Percentiles rank a stretch among this genome's conserved stretches.
Evolutionary conservation across 2,888 invertebrate species (phyloP).

Genomic region (Orgyia antiqua): DNA sequence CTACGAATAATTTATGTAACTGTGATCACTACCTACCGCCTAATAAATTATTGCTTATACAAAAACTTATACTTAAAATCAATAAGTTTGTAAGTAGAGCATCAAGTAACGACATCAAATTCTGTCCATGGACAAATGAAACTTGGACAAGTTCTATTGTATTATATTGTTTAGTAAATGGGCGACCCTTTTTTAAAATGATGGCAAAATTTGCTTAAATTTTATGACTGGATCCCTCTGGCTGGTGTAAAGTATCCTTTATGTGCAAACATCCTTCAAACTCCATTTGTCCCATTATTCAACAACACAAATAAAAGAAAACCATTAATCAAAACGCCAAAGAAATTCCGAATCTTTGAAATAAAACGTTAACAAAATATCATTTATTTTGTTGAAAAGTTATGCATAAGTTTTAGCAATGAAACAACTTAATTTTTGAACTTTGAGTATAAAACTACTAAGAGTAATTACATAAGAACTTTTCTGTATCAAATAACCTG

Average conservation of each 20-base stretch:
- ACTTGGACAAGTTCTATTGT: conserved; percentile 38
- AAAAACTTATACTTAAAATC: too few relatives aligned
- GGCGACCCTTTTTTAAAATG: conserved; percentile 25
- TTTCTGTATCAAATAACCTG: too few relatives aligned
- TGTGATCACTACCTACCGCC: too few relatives aligned
- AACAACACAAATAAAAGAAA: conserved; percentile 7
- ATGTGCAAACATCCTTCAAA: conserved; percentile 5
- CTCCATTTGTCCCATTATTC: not conserved
- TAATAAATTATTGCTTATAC: too few relatives aligned
- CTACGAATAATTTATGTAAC: too few relatives aligned
- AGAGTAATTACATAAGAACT: too few relatives aligned
- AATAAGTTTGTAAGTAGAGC: conserved; percentile 19
- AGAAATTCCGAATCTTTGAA: not conserved
- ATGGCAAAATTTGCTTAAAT: conserved; percentile 19
- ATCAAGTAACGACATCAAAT: conserved; percentile 17
- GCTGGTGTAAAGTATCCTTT: conserved; percentile 6
- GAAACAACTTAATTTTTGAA: too few relatives aligned
- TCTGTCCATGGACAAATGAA: conserved; percentile 31
- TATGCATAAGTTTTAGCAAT: too few relatives aligned
- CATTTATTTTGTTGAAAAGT: too few relatives aligned
- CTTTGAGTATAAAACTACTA: too few relatives aligned
- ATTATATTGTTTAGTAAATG: conserved; percentile 37
- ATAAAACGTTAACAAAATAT: too few relatives aligned
- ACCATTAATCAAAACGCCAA: conserved; percentile 4
- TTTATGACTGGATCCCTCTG: conserved; percentile 12